Evolutionary conservation across 2,113 vertebrate genomes (phyloP).

Genomic region (Phoenicopterus ruber): DNA sequence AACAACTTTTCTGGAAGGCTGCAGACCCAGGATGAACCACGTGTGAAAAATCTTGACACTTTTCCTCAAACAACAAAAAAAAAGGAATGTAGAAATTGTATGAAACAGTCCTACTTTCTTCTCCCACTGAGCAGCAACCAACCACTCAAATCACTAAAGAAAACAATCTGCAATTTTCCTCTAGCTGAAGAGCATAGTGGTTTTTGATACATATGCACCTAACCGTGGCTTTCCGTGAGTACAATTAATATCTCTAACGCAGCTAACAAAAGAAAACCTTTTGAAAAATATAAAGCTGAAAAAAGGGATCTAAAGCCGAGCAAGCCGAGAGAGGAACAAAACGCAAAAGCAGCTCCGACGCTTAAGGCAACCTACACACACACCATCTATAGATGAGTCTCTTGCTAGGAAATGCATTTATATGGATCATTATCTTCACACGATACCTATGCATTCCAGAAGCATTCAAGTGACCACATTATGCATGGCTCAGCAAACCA

Average conservation of each 20-base stretch:
- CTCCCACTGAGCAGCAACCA: conserved; percentile 7
- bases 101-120: background rate
- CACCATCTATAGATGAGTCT: background rate
- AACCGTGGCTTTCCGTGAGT: conserved; percentile 9
- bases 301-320: background rate
- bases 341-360: background rate
- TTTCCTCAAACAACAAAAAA: background rate
- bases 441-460: conserved; percentile 3
- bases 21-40: background rate
- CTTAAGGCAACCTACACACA: background rate
- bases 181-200: background rate
- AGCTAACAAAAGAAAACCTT: conserved; percentile 29
- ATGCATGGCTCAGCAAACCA: background rate
- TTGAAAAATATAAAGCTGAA: background rate
- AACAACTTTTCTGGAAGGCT: background rate
- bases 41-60: background rate
- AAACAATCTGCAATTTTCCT: conserved; percentile 31
- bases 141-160: background rate
- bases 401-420: conserved; percentile 20
- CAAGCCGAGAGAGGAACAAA: background rate
- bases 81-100: background rate
- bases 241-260: conserved; percentile 41
- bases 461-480: conserved; percentile 8
- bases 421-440: conserved; percentile 48
- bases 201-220: background rate